Percentiles rank a stretch among this genome's conserved stretches.
These are phyloP conservation scores for Calephelis nemesis DNA, from an alignment of 1,140 invertebrate genomes.

Conservation along the genomic window DNA sequence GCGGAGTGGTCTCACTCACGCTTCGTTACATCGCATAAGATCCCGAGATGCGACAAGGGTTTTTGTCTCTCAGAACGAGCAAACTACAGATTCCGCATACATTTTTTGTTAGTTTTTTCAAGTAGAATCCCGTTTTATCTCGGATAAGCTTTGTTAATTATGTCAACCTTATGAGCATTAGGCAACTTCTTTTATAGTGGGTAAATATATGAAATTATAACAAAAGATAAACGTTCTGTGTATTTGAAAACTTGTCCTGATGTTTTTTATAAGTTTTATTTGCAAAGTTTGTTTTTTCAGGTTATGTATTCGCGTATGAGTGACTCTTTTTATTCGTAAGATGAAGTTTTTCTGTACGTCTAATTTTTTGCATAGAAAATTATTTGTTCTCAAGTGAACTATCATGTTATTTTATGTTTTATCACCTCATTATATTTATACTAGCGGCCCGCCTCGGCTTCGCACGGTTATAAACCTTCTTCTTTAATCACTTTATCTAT, in stretches of 20 bases:
- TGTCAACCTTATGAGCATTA: constrained; percentile 3
- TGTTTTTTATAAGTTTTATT: too few relatives aligned
- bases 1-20: constrained; percentile 49
- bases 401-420: too few relatives aligned
- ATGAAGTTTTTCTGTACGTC: too few relatives aligned
- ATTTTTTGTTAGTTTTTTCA: constrained; percentile 20
- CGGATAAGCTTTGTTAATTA: constrained; percentile 7
- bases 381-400: too few relatives aligned
- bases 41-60: constrained; percentile 41
- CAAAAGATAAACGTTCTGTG: not conserved
- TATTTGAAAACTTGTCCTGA: not conserved
- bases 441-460: too few relatives aligned
- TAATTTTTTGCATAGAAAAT: too few relatives aligned
- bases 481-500: too few relatives aligned
- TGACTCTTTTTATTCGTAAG: too few relatives aligned
- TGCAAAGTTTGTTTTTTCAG: too few relatives aligned
- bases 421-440: too few relatives aligned
- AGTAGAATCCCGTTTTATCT: constrained; percentile 3
- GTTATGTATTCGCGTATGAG: too few relatives aligned
- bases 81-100: constrained; percentile 43
- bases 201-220: not conserved
- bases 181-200: not conserved
- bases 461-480: too few relatives aligned
- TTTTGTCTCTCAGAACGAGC: constrained; percentile 51
- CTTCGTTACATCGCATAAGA: constrained; percentile 47